These are phyloP conservation scores for Cephus nigrinus DNA, from an alignment of 2,888 invertebrate genomes.

Conservation along the genomic window DNA sequence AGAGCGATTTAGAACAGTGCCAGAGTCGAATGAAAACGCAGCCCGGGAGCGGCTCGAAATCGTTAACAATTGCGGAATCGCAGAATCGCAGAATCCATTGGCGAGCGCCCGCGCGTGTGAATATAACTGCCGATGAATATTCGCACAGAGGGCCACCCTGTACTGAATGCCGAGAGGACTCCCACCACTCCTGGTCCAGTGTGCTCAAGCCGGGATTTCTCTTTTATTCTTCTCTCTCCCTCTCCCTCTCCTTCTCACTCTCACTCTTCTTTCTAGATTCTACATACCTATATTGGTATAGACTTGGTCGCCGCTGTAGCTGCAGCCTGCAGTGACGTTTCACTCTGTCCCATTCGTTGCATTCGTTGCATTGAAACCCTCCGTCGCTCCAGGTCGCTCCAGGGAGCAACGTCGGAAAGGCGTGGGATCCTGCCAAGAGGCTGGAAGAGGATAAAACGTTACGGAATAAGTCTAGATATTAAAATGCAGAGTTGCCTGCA, in stretches of 20 bases:
- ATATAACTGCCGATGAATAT: conserved; percentile 56
- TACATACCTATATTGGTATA: no score
- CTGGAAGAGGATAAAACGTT: no score
- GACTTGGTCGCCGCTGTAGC: no score
- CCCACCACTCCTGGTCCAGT: conserved; percentile 2
- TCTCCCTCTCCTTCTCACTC: conserved; percentile 3
- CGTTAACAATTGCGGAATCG: conserved; percentile 48
- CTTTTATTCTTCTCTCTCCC: conserved; percentile 4
- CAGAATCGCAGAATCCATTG: conserved; percentile 46
- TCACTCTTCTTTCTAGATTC: no score
- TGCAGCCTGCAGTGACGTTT: neutral
- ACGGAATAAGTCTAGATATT: no score
- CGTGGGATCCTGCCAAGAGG: neutral
- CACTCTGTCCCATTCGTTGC: conserved; percentile 1
- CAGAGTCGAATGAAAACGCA: conserved; percentile 31
- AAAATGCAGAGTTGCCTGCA: no score
- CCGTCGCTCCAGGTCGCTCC: neutral
- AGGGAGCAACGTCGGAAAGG: conserved; percentile 17
- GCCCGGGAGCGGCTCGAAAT: conserved; percentile 44
- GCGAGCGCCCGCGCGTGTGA: conserved; percentile 57
- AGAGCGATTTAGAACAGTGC: conserved; percentile 55
- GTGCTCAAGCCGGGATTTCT: conserved; percentile 8
- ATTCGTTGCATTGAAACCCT: neutral
- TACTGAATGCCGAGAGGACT: conserved; percentile 12
- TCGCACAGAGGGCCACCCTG: conserved; percentile 24